Evolutionary conservation across 2,888 invertebrate genomes (phyloP), one percentile per base, ranked within the genome.

Genomic region (Rhingia campestris): DNA sequence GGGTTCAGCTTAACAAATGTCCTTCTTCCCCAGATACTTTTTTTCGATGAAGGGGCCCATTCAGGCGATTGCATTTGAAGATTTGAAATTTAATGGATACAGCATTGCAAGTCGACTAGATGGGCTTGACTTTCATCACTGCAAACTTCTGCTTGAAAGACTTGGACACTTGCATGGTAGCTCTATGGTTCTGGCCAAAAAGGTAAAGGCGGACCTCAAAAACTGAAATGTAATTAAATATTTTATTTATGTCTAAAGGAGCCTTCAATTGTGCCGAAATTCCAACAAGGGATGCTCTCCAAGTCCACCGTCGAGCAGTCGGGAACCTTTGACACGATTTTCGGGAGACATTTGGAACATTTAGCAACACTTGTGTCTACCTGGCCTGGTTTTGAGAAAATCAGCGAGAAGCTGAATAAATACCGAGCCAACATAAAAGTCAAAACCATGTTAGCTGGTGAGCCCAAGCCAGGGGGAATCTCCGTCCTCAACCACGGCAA

Each of bases 161-260:
- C 88, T 94, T 85, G 94, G 92, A 0, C 91, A 90, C 73, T 91
- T 93, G 86, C 94, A 94, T 86, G 93, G 93, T 0, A 90, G 92
- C 10, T 93, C 93, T 0, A 91, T 93, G 70, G 91, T 92, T 35
- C 86, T 93, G 59, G 91, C 91, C 67, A 92, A 93, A 86, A 92
- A 92, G 91, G 93, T 88, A 84, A 70, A 22, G 22, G 22, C 6
- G 6, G 22, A 22, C 1, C 6, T 39, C 45, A 45, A 33, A 4
- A 22, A 32, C 0, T 9, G 3, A n/a, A 12, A 4, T 30, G 6
- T 1, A 33, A 9, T 37, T 2, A 1, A 22, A 6, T 9, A 22
- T 22, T 22, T 22, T 2, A 22, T 12, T n/a, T 5, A 9, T 45
- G 4, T 51, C 39, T 47, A 2, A 6, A 77, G 77, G 77, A 77